Percentiles rank a stretch among this genome's conserved stretches.
Conservation (phyloP, 2,797 vertebrate species). For the Pangasius krempfi region DNA sequence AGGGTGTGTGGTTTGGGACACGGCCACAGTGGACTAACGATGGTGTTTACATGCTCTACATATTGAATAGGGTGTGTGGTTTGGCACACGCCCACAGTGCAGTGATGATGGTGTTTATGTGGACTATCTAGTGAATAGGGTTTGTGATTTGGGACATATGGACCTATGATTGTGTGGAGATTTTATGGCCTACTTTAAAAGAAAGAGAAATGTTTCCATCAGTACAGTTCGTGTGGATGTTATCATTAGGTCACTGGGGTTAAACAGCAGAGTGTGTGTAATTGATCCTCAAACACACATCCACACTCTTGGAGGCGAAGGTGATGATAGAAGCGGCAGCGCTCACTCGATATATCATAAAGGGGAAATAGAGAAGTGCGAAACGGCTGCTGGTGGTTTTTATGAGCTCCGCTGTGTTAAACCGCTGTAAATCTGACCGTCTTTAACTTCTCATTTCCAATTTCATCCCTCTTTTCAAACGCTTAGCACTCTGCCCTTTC, state of each 20-base stretch:
- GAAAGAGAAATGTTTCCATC: slow-evolving; percentile 1
- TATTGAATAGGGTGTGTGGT: not conserved
- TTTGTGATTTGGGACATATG: not conserved
- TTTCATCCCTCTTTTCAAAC: slow-evolving; percentile 51
- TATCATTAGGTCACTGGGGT: slow-evolving; percentile 13
- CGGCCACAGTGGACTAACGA: fast-evolving
- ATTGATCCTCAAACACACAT: slow-evolving; percentile 24
- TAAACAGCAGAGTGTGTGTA: slow-evolving; percentile 8
- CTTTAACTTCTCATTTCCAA: slow-evolving; percentile 56
- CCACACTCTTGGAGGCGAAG: not conserved
- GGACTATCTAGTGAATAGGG: not conserved
- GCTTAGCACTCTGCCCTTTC: slow-evolving; percentile 37
- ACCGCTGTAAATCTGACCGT: slow-evolving; percentile 53
- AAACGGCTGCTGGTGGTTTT: slow-evolving; percentile 45
- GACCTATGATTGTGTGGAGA: not conserved
- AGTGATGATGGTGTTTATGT: not conserved
- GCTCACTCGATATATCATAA: slow-evolving; percentile 8
- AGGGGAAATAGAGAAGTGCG: slow-evolving; percentile 12
- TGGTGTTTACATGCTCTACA: not conserved
- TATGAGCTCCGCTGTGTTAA: slow-evolving; percentile 45
- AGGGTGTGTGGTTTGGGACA: not conserved
- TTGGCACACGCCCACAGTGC: too few relatives aligned
- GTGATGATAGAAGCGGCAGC: slow-evolving; percentile 2
- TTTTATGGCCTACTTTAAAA: not conserved
- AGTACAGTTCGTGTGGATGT: not conserved